A percentile compares a stretch with the other conserved stretches of the same genome.
Evolutionary conservation across 2,113 vertebrate species (phyloP).

Genomic region (Peromyscus maniculatus): DNA sequence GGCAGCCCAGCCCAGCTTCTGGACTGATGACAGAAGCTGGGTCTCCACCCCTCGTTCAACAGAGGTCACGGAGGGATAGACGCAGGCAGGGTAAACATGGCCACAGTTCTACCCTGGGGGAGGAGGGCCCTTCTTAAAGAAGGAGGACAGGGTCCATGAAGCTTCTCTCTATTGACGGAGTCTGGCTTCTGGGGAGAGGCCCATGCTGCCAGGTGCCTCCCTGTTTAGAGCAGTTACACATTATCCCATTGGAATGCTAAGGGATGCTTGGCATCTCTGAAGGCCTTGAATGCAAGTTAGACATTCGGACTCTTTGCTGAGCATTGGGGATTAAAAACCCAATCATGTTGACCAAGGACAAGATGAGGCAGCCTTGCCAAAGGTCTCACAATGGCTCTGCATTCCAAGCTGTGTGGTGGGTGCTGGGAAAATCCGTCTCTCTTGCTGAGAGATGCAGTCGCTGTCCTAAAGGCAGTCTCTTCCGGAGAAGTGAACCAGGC

Average conservation of each 20-base stretch:
- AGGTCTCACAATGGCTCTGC: not conserved
- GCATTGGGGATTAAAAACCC: not conserved
- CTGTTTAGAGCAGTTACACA: not conserved
- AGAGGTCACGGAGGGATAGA: constrained; percentile 34
- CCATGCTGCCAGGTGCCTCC: not conserved
- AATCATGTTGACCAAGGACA: not conserved
- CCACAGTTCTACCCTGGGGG: not conserved
- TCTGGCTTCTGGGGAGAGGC: not conserved
- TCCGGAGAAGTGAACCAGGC: not conserved
- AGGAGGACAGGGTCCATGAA: not conserved
- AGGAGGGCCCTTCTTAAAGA: not conserved
- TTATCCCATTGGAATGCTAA: not conserved
- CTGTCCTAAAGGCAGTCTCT: not conserved
- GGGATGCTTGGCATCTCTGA: not conserved
- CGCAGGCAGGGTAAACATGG: not conserved
- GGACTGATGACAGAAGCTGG: constrained; percentile 35
- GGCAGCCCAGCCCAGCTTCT: constrained; percentile 44
- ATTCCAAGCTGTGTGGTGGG: not conserved
- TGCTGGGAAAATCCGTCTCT: not conserved
- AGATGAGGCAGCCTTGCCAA: not conserved
- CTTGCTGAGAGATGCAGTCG: not conserved
- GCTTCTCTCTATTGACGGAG: not conserved
- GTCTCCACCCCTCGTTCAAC: constrained; percentile 54
- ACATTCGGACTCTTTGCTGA: not conserved
- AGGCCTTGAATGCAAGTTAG: not conserved